Percentiles rank a stretch among this genome's conserved stretches.
These are phyloP conservation scores for Xestobium rufovillosum DNA, from an alignment of 2,888 invertebrate genomes.

Conservation along the genomic window DNA sequence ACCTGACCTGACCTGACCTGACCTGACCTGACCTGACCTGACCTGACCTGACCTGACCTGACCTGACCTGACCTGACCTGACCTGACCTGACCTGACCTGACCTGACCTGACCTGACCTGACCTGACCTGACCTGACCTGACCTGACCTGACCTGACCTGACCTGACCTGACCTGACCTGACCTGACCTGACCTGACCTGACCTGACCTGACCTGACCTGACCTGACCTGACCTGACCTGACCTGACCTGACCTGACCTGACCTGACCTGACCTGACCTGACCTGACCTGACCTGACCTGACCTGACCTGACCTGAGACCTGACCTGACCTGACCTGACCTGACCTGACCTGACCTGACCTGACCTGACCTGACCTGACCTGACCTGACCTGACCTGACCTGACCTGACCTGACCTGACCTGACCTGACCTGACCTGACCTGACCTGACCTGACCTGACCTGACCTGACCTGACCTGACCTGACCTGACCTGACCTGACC, in stretches of 20 bases:
- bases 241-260: constrained; percentile 19
- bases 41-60: constrained; percentile 21
- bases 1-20: constrained; percentile 20
- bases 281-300: constrained; percentile 20
- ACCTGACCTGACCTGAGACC: constrained; percentile 19
- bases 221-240: constrained; percentile 20
- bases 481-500: constrained; percentile 17
- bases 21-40: constrained; percentile 20
- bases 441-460: constrained; percentile 18
- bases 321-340: constrained; percentile 18
- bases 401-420: constrained; percentile 22
- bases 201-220: constrained; percentile 14
- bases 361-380: constrained; percentile 22
- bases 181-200: constrained; percentile 15
- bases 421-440: constrained; percentile 17
- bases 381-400: constrained; percentile 22
- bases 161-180: constrained; percentile 14
- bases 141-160: constrained; percentile 6
- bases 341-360: constrained; percentile 21
- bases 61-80: constrained; percentile 19
- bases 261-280: constrained; percentile 19
- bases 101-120: constrained; percentile 16
- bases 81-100: constrained; percentile 17
- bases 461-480: constrained; percentile 18
- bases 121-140: constrained; percentile 14